Percentiles rank a stretch among this genome's conserved stretches.
phyloP scores from a whole-genome alignment of 2,888 invertebrate species.

The Himalopsyche japonica region DNA sequence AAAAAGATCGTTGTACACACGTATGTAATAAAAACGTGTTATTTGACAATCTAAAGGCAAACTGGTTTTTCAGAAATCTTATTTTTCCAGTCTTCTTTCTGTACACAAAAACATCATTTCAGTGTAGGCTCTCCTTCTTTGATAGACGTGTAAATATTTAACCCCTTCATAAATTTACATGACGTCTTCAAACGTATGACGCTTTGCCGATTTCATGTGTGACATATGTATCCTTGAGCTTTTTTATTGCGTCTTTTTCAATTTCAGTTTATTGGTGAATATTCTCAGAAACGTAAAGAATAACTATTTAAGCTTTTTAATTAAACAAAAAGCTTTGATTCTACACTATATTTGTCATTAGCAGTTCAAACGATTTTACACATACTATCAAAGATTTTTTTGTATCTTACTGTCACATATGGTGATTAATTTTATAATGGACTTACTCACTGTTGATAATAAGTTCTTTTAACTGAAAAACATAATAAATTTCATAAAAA shows the following conservation, averaged over 20 bases:
- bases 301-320: too few species aligned
- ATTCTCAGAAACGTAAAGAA: background rate
- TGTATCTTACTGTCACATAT: too few species aligned
- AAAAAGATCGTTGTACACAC: background rate
- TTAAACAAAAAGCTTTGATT: too few species aligned
- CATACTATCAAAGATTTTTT: too few species aligned
- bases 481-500: too few species aligned
- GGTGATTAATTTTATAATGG: too few species aligned
- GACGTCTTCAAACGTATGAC: conserved; percentile 12
- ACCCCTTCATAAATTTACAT: conserved; percentile 24
- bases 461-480: too few species aligned
- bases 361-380: too few species aligned
- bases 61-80: background rate
- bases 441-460: too few species aligned
- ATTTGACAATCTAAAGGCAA: background rate
- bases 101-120: background rate
- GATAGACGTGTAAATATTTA: conserved; percentile 27
- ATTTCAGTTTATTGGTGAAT: background rate
- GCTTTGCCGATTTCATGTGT: conserved; percentile 5
- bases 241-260: background rate
- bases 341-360: too few species aligned
- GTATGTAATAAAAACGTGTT: background rate
- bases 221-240: conserved; percentile 3
- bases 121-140: background rate
- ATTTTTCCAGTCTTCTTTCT: background rate